Evolutionary conservation across 2,113 vertebrate species (phyloP).

Genomic region (Colossoma macropomum): DNA sequence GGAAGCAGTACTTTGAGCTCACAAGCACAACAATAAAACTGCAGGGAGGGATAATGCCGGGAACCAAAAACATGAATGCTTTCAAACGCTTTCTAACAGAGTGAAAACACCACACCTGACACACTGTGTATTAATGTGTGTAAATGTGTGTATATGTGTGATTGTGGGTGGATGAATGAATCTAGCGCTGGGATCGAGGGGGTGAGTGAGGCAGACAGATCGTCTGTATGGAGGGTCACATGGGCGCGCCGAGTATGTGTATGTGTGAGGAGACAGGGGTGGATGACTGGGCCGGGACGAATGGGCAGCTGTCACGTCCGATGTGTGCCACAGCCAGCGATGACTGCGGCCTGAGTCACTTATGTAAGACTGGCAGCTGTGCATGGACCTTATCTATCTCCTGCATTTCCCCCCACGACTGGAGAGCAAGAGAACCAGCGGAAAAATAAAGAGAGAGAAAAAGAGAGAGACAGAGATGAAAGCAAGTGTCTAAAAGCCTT

Average conservation of each 20-base stretch:
- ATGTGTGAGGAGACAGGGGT: constrained; percentile 35
- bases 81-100: neutral
- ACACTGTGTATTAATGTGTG: constrained; percentile 4
- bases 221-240: neutral
- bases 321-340: constrained; percentile 53
- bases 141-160: constrained; percentile 35
- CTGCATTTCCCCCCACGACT: neutral
- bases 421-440: neutral
- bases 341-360: constrained; percentile 2
- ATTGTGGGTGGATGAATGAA: constrained; percentile 18
- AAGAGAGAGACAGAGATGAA: constrained; percentile 1
- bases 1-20: neutral
- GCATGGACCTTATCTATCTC: constrained; percentile 33
- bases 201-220: neutral
- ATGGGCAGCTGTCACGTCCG: constrained; percentile 74
- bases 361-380: constrained; percentile 56
- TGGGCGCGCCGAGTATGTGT: neutral
- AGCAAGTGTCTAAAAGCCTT: constrained; percentile 11
- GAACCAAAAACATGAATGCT: neutral
- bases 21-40: neutral
- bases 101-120: neutral
- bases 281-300: constrained; percentile 50
- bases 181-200: neutral
- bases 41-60: neutral
- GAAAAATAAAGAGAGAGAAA: neutral